A percentile compares a stretch with the other conserved stretches of the same genome.
These are phyloP conservation scores for Zele albiditarsus DNA, from an alignment of 2,888 invertebrate genomes.

Conservation along the genomic window DNA sequence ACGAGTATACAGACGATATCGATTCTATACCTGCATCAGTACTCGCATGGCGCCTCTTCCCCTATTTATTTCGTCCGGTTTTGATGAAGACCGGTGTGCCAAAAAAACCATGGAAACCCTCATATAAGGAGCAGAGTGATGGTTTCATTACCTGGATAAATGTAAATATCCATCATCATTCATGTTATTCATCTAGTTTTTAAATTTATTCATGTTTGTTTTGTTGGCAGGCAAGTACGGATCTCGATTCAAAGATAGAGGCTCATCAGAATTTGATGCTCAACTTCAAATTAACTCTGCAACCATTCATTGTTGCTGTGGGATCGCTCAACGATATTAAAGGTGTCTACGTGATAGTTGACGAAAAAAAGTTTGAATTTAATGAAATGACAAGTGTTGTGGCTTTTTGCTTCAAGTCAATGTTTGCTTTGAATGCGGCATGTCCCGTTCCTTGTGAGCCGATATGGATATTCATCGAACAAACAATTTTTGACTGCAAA, in stretches of 20 bases:
- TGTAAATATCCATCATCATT: not conserved
- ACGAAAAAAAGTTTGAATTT: not conserved
- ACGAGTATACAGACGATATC: too few relatives aligned
- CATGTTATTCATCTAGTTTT: not conserved
- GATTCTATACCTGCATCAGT: too few relatives aligned
- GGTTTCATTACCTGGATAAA: not conserved
- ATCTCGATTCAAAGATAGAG: not conserved
- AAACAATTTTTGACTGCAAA: not conserved
- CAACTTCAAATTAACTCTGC: not conserved
- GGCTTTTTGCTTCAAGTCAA: not conserved
- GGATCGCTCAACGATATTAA: not conserved
- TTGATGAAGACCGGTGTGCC: too few relatives aligned
- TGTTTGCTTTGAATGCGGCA: not conserved
- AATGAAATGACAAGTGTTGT: not conserved
- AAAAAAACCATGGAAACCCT: too few relatives aligned
- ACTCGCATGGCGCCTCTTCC: too few relatives aligned
- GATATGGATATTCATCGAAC: constrained; percentile 8
- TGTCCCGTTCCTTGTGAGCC: not conserved
- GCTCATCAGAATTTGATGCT: not conserved
- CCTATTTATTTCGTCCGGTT: too few relatives aligned
- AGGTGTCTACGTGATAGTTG: not conserved
- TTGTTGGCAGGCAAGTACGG: not conserved
- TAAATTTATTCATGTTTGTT: too few relatives aligned
- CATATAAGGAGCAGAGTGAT: not conserved
- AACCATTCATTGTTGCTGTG: constrained; percentile 16